Conservation (phyloP, 2,888 invertebrate species). For the Aethes cnicana region DNA sequence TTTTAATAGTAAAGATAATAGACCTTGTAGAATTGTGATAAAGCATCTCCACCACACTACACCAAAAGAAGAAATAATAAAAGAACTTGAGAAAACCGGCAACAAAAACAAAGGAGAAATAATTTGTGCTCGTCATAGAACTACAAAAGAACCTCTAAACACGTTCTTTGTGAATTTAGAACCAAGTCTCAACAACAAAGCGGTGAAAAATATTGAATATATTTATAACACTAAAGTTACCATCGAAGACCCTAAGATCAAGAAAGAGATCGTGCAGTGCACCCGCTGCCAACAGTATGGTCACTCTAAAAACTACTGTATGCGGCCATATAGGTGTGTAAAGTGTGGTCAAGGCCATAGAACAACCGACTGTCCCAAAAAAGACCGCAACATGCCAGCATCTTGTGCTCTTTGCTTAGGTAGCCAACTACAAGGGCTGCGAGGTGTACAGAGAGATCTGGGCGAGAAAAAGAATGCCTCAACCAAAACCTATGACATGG, state of each 20-base stretch:
- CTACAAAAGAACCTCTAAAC: neutral
- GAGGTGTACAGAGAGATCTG: too few relatives aligned
- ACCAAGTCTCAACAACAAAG: neutral
- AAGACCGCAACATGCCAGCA: conserved; percentile 5
- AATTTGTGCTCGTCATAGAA: neutral
- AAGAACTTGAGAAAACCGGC: neutral
- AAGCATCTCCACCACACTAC: neutral
- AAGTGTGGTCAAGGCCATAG: neutral
- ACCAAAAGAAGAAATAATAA: neutral
- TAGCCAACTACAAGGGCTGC: too few relatives aligned
- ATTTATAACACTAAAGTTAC: neutral
- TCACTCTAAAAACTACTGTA: neutral
- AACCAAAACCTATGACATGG: neutral
- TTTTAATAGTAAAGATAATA: neutral
- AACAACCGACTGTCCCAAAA: conserved; percentile 7
- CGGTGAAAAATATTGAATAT: neutral
- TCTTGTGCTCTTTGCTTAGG: conserved; percentile 8
- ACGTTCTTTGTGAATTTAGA: neutral
- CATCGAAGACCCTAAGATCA: neutral
- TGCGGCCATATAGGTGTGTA: neutral
- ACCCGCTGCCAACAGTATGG: neutral
- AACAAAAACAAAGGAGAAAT: neutral
- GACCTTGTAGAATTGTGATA: neutral
- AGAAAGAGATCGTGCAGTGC: neutral
- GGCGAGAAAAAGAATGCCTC: neutral